A percentile compares a stretch with the other conserved stretches of the same genome.
Conservation (phyloP, 2,888 invertebrate species). For the Herminia tarsipennalis region DNA sequence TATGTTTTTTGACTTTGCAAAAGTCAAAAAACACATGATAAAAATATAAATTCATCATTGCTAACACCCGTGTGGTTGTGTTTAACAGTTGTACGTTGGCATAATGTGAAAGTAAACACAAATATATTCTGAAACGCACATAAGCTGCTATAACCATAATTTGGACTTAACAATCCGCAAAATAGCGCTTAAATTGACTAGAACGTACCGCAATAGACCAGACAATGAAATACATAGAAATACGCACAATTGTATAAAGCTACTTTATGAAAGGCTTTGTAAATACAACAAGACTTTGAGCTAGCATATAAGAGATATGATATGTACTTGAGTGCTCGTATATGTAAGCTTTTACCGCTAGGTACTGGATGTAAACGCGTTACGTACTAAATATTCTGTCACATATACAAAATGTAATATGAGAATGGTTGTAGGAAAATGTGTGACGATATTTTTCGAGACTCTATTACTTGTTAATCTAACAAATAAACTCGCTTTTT, state of each 20-base stretch:
- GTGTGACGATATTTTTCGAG: not conserved
- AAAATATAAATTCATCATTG: no score
- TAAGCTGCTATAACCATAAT: no score
- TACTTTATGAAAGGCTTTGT: not conserved
- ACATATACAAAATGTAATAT: not conserved
- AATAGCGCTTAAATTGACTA: no score
- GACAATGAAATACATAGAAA: not conserved
- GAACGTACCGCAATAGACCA: no score
- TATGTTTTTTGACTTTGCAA: no score
- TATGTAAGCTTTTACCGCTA: not conserved
- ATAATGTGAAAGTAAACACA: no score
- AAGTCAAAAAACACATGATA: no score
- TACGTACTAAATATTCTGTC: not conserved
- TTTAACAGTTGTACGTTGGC: no score
- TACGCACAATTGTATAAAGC: not conserved
- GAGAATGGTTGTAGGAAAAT: not conserved
- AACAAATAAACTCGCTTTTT: no score
- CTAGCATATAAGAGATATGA: not conserved
- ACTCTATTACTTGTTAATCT: not conserved
- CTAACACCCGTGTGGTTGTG: no score
- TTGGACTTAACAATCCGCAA: no score
- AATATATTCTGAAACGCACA: no score
- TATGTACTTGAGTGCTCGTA: not conserved
- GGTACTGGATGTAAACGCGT: not conserved
- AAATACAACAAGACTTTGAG: not conserved